Conservation (phyloP, 35 echinoderm and acorn worm genomes). For the Ptychodera flava region DNA sequence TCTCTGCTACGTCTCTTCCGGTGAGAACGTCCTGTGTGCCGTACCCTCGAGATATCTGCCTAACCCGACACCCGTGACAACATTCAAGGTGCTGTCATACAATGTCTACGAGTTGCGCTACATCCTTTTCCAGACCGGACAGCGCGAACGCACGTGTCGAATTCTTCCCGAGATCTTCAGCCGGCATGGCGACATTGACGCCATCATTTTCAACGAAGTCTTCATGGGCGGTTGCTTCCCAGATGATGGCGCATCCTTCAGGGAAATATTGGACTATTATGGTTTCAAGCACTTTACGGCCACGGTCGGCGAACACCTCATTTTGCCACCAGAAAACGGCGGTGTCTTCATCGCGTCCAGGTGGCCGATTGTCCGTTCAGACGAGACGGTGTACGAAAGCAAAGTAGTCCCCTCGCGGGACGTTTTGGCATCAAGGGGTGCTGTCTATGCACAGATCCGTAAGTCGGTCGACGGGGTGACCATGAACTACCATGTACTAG, state of each 20-base stretch:
- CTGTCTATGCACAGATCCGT: conserved; percentile 29
- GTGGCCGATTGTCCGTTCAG: conserved; percentile 33
- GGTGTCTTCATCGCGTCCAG: conserved; percentile 46
- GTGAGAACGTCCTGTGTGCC: neutral
- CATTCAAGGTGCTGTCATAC: conserved; percentile 49
- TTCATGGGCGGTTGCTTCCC: neutral
- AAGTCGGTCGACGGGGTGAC: conserved; percentile 32
- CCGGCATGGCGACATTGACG: conserved; percentile 48
- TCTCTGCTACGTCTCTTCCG: neutral
- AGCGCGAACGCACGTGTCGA: conserved; percentile 61
- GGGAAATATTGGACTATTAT: conserved; percentile 39
- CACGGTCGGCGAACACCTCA: conserved; percentile 16
- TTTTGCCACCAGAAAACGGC: conserved; percentile 32
- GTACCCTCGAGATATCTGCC: neutral
- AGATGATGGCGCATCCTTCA: conserved; percentile 12
- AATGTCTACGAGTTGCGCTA: conserved; percentile 63
- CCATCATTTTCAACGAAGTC: conserved; percentile 65
- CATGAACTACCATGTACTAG: conserved; percentile 47
- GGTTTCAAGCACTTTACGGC: conserved; percentile 36
- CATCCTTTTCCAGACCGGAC: conserved; percentile 32
- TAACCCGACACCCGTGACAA: conserved; percentile 20
- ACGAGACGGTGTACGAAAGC: neutral
- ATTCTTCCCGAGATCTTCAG: conserved; percentile 30
- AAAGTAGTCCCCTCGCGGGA: neutral
- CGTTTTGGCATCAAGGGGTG: conserved; percentile 32